Base-by-base conservation (phyloP, 2,888 invertebrate species). In the Arenicola marina region DNA sequence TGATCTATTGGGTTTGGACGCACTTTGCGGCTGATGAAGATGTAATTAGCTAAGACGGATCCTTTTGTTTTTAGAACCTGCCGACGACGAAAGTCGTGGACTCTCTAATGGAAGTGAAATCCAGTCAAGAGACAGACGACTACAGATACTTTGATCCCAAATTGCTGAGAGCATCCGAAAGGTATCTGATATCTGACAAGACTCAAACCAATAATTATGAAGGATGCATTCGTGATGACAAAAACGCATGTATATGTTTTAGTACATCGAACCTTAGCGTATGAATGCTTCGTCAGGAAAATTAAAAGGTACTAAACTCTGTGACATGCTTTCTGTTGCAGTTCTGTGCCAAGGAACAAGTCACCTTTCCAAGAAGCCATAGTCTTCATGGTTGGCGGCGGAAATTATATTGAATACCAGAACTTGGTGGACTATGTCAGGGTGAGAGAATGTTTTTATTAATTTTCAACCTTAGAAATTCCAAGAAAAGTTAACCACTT, bases 391-490 rank as follows among this genome's bases (percentile, higher is more conserved):
- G 81, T 86, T 32, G 86, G 86, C 51, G 86, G 86, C 29, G 86
- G 99, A 55, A 98, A 97, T 87, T 99, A 99, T 81, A 97, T 98
- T 78, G 99, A 99, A 85, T 99, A 99, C 84, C 98, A 98, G 84
- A 99, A 99, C 87, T 88, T 99, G 64, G 89, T 92, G 58, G 98
- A 98, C 82, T 95, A 95, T 79, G 91, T 92, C 38, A 95, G 92
- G 88, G 90, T 90, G 11, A 15, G 38, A 15, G 38, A 11, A 38
- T 32, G 21, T 21, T 11, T 53, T 26, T 53, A 26, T 31, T 29
- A n/a, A n/a, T n/a, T n/a, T n/a, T n/a, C n/a, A n/a, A n/a, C n/a
- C n/a, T n/a, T n/a, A n/a, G n/a, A n/a, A n/a, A n/a, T n/a, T n/a
- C n/a, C n/a, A n/a, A n/a, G n/a, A n/a, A n/a, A n/a, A n/a, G n/a